phyloP scores from a whole-genome alignment of 2,113 vertebrate genomes.

The Pituophis catenifer region DNA sequence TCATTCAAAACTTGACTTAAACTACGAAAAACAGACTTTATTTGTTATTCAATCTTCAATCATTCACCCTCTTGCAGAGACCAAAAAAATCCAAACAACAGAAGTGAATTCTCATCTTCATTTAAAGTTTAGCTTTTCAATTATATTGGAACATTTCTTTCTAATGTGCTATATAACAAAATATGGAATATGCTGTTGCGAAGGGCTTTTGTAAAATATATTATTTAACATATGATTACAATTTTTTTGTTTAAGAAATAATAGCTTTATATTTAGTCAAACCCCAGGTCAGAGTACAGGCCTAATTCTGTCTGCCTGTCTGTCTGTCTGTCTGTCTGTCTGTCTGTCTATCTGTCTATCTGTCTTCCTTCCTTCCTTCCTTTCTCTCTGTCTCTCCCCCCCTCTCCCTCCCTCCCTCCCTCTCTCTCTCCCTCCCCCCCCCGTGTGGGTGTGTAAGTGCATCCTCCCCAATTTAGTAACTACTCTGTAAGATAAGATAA shows the following conservation, averaged over 20 bases:
- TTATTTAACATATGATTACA: neutral
- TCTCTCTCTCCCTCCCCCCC: too few relatives aligned
- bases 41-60: conserved; percentile 2
- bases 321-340: too few relatives aligned
- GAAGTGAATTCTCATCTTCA: conserved; percentile 16
- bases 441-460: neutral
- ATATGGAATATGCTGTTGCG: neutral
- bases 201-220: neutral
- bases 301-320: neutral
- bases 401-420: too few relatives aligned
- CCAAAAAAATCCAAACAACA: conserved; percentile 33
- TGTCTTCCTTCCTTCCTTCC: too few relatives aligned
- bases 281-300: neutral
- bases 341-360: too few relatives aligned
- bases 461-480: neutral
- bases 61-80: neutral
- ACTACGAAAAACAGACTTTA: conserved; percentile 23
- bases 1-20: conserved; percentile 24
- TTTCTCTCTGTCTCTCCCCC: too few relatives aligned
- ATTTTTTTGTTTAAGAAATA: neutral
- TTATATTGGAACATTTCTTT: neutral
- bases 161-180: neutral
- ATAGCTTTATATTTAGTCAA: neutral
- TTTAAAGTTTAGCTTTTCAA: conserved; percentile 20
- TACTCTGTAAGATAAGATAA: too few relatives aligned